Evolutionary conservation across 2,113 vertebrate genomes (phyloP), one percentile per base, ranked within the genome.

Genomic region (Puntigrus tetrazona): DNA sequence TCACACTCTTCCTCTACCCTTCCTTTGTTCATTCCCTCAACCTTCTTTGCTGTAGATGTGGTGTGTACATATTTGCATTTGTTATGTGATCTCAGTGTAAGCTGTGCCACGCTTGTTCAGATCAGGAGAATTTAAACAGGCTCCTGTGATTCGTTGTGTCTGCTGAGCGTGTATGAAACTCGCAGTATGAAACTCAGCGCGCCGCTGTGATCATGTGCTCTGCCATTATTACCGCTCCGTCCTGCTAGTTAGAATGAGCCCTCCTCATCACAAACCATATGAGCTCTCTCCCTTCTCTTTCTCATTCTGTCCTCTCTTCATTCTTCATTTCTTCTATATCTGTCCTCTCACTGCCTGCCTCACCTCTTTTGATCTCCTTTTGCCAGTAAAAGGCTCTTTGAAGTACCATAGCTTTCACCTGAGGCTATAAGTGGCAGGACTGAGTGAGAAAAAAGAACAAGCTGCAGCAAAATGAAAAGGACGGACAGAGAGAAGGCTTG

Each of bases 291-390:
- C 34, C 31, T 16, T 59, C 41, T 69, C 52, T 78, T 72, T 59
- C 81, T 57, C 73, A 20, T 29, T 84, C 59, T 38, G 63, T 67
- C 74, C 16, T 27, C 76, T 31, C 47, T 45, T 38, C 47, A 25
- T 29, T 77, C 72, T 27, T 16, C 38, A 29, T 52, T 52, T 52
- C 38, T 36, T 84, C 77, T 75, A 31, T 78, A 84, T 81, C 77
- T 67, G 43, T 85, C 34, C 25, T 75, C 52, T 38, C 38, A 67
- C 78, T 82, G 63, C 31, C 55, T 82, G 69, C 45, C 72, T 87
- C 65, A 85, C 81, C 72, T 89, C 50, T 85, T 70, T 84, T 93
- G 91, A 93, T 92, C 91, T 91, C 84, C n/a, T 77, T 72, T 83
- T 85, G 80, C 85, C 83, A 85, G 74, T 57, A 85, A 86, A 87